Evolutionary conservation across 2,888 invertebrate species (phyloP).

Genomic region (Marasmarcha lunaedactyla): DNA sequence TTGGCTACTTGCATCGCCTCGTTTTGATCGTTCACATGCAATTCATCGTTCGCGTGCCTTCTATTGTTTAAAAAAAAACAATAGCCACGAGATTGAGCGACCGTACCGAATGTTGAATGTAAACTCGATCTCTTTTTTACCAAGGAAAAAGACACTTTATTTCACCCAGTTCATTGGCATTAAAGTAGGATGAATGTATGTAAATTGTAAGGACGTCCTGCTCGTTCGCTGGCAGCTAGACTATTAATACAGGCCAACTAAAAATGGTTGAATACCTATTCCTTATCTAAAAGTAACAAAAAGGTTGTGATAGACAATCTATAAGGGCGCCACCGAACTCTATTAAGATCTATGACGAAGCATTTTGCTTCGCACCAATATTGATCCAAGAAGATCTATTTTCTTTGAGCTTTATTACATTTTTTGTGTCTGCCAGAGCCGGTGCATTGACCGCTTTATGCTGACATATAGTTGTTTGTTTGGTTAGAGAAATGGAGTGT

Average conservation of each 20-base stretch:
- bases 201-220: background rate
- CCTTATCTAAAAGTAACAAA: constrained; percentile 67
- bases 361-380: constrained; percentile 62
- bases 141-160: background rate
- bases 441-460: constrained; percentile 1
- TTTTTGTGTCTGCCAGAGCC: constrained; percentile 28
- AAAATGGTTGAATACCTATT: constrained; percentile 25
- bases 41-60: constrained; percentile 1
- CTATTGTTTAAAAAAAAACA: background rate
- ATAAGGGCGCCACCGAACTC: constrained; percentile 67
- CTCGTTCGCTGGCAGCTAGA: background rate
- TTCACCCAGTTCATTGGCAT: background rate
- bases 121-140: background rate
- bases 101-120: background rate
- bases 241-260: background rate
- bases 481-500: background rate
- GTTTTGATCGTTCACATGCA: constrained; percentile 1
- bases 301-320: constrained; percentile 51
- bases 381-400: constrained; percentile 65
- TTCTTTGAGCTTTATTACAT: constrained; percentile 58
- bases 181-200: background rate
- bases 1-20: background rate
- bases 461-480: background rate
- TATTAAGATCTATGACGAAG: constrained; percentile 69
- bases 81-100: background rate